phyloP scores from a whole-genome alignment of 2,888 invertebrate species.

The Pteria penguin region DNA sequence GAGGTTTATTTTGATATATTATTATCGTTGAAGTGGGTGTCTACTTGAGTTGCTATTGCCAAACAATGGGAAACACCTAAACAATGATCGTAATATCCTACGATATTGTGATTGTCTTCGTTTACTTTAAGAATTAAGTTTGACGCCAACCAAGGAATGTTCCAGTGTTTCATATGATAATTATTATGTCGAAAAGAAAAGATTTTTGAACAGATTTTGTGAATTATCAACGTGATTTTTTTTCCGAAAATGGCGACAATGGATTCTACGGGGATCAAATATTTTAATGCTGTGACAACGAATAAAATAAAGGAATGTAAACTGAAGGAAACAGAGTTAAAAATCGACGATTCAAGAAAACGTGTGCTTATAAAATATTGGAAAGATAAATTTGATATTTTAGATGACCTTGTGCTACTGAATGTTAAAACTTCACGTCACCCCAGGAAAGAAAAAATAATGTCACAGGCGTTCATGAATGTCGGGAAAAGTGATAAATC shows the following conservation, averaged over 20 bases:
- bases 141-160: too few species aligned
- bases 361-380: slow-evolving; percentile 56
- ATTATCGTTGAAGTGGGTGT: too few species aligned
- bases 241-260: not conserved
- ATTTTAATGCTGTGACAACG: slow-evolving; percentile 57
- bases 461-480: not conserved
- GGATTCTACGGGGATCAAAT: slow-evolving; percentile 44
- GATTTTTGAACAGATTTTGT: too few species aligned
- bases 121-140: too few species aligned
- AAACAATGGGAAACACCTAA: too few species aligned
- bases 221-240: too few species aligned
- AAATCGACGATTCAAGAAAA: slow-evolving; percentile 54
- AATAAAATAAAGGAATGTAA: slow-evolving; percentile 56
- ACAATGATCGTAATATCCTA: too few species aligned
- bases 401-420: slow-evolving; percentile 59
- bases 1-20: not conserved
- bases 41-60: too few species aligned
- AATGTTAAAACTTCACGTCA: slow-evolving; percentile 54
- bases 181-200: too few species aligned
- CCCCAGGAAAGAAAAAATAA: not conserved
- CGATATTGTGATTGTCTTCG: too few species aligned
- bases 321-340: slow-evolving; percentile 45
- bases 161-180: too few species aligned
- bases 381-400: slow-evolving; percentile 59
- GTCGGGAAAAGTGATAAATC: not conserved